Evolutionary conservation across 1,140 invertebrate species (phyloP).

Genomic region (Sminthurinus signatus): DNA sequence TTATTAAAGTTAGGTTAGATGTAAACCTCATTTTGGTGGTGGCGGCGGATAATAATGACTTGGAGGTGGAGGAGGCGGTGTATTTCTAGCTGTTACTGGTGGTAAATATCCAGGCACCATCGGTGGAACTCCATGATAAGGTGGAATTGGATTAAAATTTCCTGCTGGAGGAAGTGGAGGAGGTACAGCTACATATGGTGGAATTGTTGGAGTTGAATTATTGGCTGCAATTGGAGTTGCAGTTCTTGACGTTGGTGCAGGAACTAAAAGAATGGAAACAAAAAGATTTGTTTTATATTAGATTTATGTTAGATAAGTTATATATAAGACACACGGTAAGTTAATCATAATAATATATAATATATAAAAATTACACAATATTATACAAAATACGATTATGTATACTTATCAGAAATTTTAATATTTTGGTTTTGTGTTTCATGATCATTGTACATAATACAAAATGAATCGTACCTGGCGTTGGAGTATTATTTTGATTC

Average conservation of each 20-base stretch:
- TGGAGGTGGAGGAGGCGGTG: constrained; percentile 3
- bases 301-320: too few species aligned
- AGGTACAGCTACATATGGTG: background rate
- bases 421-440: too few species aligned
- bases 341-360: background rate
- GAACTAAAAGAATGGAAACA: too few species aligned
- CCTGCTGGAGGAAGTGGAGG: constrained; percentile 8
- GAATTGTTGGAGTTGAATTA: background rate
- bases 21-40: background rate
- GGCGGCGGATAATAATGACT: constrained; percentile 18
- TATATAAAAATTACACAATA: background rate
- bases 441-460: too few species aligned
- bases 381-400: background rate
- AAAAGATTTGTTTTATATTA: background rate
- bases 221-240: constrained; percentile 11
- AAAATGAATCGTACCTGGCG: constrained; percentile 4
- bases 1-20: too few species aligned
- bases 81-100: constrained; percentile 2
- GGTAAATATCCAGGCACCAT: constrained; percentile 1
- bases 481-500: constrained; percentile 10
- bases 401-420: background rate
- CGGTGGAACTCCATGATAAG: background rate
- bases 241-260: constrained; percentile 4
- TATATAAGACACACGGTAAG: background rate
- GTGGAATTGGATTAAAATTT: background rate